Conservation (phyloP, 2,797 vertebrate genomes). For the Halcyon chelicuti region DNA sequence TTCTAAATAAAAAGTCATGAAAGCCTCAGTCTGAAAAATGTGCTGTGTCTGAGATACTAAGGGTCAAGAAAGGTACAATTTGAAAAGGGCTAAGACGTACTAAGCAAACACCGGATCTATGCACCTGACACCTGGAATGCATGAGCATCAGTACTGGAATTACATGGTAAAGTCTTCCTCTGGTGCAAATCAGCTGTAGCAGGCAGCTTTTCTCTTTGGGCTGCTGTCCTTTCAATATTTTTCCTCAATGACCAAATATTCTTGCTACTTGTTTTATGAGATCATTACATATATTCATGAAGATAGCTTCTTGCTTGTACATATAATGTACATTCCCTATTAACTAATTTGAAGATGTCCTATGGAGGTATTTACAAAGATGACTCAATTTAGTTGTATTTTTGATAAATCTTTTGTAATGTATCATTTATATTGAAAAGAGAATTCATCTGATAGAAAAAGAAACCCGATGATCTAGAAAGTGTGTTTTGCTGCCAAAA, state of each 20-base stretch:
- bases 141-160: not conserved
- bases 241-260: not conserved
- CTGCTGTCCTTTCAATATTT: not conserved
- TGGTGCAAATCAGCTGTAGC: not conserved
- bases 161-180: not conserved
- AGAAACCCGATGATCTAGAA: not conserved
- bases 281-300: not conserved
- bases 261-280: not conserved
- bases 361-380: slow-evolving; percentile 2
- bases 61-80: not conserved
- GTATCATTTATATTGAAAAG: not conserved
- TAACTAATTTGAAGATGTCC: not conserved
- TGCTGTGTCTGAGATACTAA: not conserved
- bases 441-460: slow-evolving; percentile 2
- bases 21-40: not conserved
- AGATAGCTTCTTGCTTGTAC: not conserved
- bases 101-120: not conserved
- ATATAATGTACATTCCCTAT: not conserved
- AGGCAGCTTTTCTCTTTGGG: not conserved
- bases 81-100: not conserved
- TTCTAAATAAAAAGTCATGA: not conserved
- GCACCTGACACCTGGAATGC: not conserved
- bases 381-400: not conserved
- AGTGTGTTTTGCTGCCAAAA: not conserved
- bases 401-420: slow-evolving; percentile 31